A percentile compares a stretch with the other conserved stretches of the same genome.
Evolutionary conservation across 2,888 invertebrate genomes (phyloP).

Genomic region (Dolichopus griseipennis): DNA sequence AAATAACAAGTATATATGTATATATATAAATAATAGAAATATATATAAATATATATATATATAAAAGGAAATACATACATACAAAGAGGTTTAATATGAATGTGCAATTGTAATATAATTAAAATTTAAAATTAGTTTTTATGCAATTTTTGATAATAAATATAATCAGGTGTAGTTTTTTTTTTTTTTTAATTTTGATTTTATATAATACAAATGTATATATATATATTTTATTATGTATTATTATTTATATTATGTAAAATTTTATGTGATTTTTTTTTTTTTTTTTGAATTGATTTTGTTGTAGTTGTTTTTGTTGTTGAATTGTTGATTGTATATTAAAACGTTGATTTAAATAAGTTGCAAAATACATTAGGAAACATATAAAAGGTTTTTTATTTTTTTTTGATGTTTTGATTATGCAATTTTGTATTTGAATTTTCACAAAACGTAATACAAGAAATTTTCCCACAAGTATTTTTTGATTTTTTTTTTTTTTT

Average conservation of each 20-base stretch:
- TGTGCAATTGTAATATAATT: no score
- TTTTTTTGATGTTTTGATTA: not conserved
- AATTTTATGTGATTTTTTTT: not conserved
- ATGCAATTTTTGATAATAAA: no score
- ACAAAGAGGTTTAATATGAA: no score
- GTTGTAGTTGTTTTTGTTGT: not conserved
- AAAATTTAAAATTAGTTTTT: no score
- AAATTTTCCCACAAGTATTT: not conserved
- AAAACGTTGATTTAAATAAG: not conserved
- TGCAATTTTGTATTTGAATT: constrained; percentile 6
- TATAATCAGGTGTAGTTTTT: no score
- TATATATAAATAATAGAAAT: no score
- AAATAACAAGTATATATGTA: no score
- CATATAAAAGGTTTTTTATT: not conserved
- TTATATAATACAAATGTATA: no score
- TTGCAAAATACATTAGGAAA: not conserved
- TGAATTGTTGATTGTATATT: not conserved
- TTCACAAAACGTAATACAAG: not conserved
- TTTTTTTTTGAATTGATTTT: not conserved
- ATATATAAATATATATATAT: no score
- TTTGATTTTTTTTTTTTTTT: not conserved
- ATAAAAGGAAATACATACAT: no score
- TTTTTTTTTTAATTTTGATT: no score
- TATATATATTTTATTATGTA: no score
- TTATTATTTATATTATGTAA: not conserved